These are phyloP conservation scores for Strix uralensis DNA, from an alignment of 2,113 vertebrate species.

Conservation along the genomic window DNA sequence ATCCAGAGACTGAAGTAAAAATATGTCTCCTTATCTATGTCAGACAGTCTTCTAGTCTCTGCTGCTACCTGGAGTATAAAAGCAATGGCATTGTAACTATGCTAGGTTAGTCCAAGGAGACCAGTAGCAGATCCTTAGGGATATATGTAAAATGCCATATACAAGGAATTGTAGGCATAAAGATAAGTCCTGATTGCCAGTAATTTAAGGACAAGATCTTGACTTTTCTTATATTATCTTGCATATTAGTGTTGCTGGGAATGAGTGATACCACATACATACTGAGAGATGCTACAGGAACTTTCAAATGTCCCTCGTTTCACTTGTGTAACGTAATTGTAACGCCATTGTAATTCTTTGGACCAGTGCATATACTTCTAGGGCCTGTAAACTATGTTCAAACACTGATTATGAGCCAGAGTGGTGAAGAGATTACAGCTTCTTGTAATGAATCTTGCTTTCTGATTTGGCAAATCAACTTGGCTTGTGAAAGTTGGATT, in stretches of 20 bases:
- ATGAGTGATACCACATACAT: background rate
- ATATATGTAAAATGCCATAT: background rate
- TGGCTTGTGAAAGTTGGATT: background rate
- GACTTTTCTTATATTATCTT: background rate
- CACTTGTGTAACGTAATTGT: background rate
- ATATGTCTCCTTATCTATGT: slow-evolving; percentile 17
- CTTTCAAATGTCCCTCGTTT: background rate
- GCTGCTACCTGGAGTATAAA: background rate
- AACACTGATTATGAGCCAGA: background rate
- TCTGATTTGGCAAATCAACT: background rate
- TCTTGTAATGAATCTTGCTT: background rate
- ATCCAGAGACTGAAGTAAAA: slow-evolving; percentile 19
- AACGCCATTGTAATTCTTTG: background rate
- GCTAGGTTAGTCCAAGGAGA: slow-evolving; percentile 28
- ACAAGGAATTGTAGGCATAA: background rate
- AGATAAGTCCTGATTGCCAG: background rate
- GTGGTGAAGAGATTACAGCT: background rate
- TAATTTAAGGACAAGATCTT: background rate
- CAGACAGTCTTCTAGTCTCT: background rate
- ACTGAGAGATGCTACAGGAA: background rate
- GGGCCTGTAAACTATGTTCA: background rate
- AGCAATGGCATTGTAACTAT: background rate
- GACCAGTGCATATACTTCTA: background rate
- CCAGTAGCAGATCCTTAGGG: background rate
- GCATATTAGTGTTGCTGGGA: background rate